Conservation (phyloP, 2,888 invertebrate species). For the Abrostola triplasia region DNA sequence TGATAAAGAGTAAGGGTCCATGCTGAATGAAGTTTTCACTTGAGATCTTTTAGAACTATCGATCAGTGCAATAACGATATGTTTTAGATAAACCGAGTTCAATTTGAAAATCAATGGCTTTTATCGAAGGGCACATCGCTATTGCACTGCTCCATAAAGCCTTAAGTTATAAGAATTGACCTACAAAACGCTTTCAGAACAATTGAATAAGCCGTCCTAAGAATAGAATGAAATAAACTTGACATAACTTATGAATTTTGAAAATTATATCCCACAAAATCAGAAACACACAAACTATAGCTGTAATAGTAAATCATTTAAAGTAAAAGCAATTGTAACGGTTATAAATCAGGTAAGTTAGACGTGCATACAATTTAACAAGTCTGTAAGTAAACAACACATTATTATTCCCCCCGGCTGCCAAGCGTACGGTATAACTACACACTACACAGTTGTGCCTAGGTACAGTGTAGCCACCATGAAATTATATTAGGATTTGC, state of each 20-base stretch:
- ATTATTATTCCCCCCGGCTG: conserved; percentile 66
- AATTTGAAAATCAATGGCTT: no score
- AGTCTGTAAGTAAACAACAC: conserved; percentile 68
- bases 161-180: no score
- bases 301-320: conserved; percentile 60
- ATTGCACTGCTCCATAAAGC: no score
- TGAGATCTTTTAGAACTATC: conserved; percentile 14
- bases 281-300: conserved; percentile 29
- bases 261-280: conserved; percentile 33
- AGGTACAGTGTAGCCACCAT: conserved; percentile 41
- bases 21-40: conserved; percentile 24
- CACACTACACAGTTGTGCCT: conserved; percentile 22
- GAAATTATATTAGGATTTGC: conserved; percentile 52
- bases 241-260: conserved; percentile 16
- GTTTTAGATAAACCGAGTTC: no score
- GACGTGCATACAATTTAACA: conserved; percentile 72
- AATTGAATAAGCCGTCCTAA: not conserved
- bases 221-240: not conserved
- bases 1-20: conserved; percentile 29
- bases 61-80: no score
- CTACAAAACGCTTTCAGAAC: not conserved
- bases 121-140: no score
- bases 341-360: conserved; percentile 69
- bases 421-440: conserved; percentile 31
- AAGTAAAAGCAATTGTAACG: conserved; percentile 65